Conservation (phyloP, 1,140 invertebrate genomes). For the Diuraphis noxia region DNA sequence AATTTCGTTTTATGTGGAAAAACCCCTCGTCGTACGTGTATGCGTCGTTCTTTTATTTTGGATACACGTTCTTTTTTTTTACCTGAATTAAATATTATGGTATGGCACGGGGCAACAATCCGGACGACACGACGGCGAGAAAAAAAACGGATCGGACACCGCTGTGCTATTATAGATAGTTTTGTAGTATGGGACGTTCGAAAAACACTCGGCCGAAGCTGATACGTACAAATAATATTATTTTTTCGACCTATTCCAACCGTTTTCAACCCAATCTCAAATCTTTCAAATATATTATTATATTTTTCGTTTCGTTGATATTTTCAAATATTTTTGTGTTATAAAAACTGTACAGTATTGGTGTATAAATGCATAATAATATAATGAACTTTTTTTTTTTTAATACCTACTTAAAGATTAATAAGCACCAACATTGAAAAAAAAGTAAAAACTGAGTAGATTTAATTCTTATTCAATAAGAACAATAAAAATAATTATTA, state of each 20-base stretch:
- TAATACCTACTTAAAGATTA: not conserved
- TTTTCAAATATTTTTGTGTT: not conserved
- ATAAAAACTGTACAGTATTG: not conserved
- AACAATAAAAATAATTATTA: not conserved
- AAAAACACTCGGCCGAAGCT: not conserved
- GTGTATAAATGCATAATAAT: not conserved
- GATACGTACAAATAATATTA: not conserved
- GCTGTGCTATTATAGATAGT: not conserved
- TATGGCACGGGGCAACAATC: not conserved
- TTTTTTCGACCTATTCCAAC: not conserved
- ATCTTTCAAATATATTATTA: not conserved
- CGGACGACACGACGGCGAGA: not conserved
- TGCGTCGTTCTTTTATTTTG: not conserved
- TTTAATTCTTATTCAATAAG: slow-evolving; percentile 4
- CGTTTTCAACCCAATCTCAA: not conserved
- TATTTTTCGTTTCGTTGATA: not conserved
- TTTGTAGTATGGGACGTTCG: not conserved
- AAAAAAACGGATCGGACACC: not conserved
- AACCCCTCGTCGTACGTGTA: not conserved
- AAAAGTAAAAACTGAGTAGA: not conserved
- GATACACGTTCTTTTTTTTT: not conserved
- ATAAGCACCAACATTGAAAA: not conserved
- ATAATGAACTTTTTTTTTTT: not conserved
- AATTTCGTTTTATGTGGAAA: slow-evolving; percentile 44
- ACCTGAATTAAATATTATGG: slow-evolving; percentile 32